Percentiles rank a stretch among this genome's conserved stretches.
phyloP scores from a whole-genome alignment of 2,113 vertebrate species.

The Callaeas wilsoni region DNA sequence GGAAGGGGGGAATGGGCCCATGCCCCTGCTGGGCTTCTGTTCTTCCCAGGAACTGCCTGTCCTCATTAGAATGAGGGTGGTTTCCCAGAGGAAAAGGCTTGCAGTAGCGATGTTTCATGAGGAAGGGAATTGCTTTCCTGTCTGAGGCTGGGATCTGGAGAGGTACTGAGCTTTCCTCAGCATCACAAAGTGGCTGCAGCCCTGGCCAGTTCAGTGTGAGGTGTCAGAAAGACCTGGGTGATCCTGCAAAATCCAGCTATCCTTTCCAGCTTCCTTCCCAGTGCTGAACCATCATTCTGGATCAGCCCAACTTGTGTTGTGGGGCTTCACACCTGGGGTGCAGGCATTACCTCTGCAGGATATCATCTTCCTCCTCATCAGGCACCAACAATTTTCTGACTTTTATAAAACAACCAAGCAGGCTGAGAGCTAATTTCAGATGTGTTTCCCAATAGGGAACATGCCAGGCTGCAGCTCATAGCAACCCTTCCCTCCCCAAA shows the following conservation, averaged over 20 bases:
- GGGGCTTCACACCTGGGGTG: neutral
- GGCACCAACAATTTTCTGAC: neutral
- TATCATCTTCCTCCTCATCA: neutral
- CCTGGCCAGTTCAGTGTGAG: neutral
- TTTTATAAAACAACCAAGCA: neutral
- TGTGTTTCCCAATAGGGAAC: neutral
- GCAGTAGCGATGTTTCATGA: neutral
- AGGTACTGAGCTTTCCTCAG: neutral
- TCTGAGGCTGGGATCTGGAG: neutral
- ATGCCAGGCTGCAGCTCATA: neutral
- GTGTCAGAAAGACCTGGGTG: neutral
- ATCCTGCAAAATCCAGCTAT: neutral
- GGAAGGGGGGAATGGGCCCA: neutral
- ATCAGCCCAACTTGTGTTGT: accelerated
- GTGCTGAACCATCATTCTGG: neutral
- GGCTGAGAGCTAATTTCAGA: neutral
- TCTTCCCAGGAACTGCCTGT: neutral
- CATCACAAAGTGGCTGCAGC: neutral
- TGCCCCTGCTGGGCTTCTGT: accelerated
- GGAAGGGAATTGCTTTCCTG: neutral
- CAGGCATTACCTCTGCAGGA: neutral
- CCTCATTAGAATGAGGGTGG: too few relatives aligned
- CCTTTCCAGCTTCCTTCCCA: neutral
- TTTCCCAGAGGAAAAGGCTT: neutral
- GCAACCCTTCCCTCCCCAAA: neutral